Conservation (phyloP, 2,113 vertebrate species). For the Stegostoma tigrinum region DNA sequence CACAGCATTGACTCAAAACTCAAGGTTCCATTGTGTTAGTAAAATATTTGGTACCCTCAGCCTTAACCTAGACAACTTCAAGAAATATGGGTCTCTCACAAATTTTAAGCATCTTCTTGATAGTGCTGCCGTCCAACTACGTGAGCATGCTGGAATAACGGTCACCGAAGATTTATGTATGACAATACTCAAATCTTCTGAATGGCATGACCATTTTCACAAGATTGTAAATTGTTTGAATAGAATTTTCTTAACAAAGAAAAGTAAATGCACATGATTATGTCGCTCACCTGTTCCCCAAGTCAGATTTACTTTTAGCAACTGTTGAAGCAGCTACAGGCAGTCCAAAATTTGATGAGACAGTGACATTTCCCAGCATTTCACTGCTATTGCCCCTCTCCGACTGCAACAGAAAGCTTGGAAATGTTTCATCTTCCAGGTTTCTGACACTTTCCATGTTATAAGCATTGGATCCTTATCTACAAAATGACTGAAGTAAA, state of each 20-base stretch:
- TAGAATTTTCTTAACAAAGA: not conserved
- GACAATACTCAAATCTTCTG: not conserved
- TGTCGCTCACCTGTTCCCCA: conserved; percentile 67
- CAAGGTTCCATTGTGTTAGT: not conserved
- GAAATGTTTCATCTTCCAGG: conserved; percentile 79
- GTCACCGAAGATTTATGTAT: not conserved
- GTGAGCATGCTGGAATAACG: not conserved
- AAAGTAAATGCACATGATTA: not conserved
- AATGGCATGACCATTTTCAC: not conserved
- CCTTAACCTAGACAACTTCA: not conserved
- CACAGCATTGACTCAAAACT: not conserved
- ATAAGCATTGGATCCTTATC: conserved; percentile 39
- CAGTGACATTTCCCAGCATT: conserved; percentile 68
- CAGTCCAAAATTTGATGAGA: conserved; percentile 75
- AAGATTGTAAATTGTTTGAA: too few relatives aligned
- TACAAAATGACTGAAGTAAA: conserved; percentile 42
- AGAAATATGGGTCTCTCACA: not conserved
- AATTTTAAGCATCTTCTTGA: not conserved
- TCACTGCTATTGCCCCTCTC: conserved; percentile 57
- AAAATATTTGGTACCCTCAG: not conserved
- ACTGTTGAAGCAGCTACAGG: conserved; percentile 90
- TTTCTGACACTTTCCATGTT: conserved; percentile 69
- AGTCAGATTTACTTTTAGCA: conserved; percentile 61
- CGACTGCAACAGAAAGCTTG: conserved; percentile 70
- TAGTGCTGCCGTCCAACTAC: not conserved